phyloP scores from a whole-genome alignment of 92 coral and sea anemone species.

The Desmophyllum pertusum region DNA sequence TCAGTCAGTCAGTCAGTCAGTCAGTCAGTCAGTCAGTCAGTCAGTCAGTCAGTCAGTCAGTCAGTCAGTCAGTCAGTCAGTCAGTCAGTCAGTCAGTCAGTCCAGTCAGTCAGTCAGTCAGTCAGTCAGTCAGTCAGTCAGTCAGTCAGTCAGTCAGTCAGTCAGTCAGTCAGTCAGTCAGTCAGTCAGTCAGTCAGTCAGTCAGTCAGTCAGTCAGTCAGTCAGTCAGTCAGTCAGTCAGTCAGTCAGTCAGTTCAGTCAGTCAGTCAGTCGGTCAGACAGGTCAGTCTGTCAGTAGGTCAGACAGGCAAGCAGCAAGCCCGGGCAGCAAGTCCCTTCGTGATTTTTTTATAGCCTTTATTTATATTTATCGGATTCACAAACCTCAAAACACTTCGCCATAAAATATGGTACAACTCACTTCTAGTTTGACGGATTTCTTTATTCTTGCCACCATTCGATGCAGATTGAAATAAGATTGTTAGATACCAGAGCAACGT shows the following conservation, averaged over 20 bases:
- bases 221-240: too few species aligned
- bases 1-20: not conserved
- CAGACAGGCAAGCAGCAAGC: not conserved
- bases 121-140: too few species aligned
- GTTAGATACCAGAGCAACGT: too few species aligned
- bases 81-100: too few species aligned
- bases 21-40: not conserved
- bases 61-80: too few species aligned
- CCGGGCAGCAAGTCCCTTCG: not conserved
- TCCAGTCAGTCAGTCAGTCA: too few species aligned
- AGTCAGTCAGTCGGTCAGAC: not conserved
- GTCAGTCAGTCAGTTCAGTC: not conserved
- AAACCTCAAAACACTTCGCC: not conserved
- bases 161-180: too few species aligned
- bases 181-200: too few species aligned
- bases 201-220: too few species aligned
- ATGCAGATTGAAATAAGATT: too few species aligned
- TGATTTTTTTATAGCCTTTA: not conserved
- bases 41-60: too few species aligned
- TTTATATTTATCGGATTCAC: not conserved
- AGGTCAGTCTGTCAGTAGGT: not conserved
- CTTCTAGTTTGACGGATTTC: not conserved
- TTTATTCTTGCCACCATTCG: not conserved
- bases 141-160: too few species aligned
- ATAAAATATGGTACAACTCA: conserved; percentile 1